phyloP scores from a whole-genome alignment of 2,888 invertebrate species.

The Lochmaea capreae region DNA sequence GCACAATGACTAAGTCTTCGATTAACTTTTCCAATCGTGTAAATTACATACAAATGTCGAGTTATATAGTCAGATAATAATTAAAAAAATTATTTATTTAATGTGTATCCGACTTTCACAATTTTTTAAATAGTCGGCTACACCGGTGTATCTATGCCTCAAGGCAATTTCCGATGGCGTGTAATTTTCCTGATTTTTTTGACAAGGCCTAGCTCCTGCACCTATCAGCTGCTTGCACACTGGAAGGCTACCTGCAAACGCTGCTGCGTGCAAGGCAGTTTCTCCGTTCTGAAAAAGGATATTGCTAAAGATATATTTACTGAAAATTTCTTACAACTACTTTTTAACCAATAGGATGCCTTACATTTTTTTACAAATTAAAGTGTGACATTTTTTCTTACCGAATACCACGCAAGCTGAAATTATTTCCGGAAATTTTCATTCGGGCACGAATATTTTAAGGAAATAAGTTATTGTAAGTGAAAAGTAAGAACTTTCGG shows the following conservation, averaged over 20 bases:
- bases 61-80: too few relatives aligned
- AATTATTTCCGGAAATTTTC: too few relatives aligned
- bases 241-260: slow-evolving; percentile 86
- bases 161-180: slow-evolving; percentile 76
- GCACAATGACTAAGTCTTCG: slow-evolving; percentile 34
- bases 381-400: too few relatives aligned
- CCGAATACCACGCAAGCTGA: too few relatives aligned
- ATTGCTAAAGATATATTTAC: neutral
- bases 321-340: too few relatives aligned
- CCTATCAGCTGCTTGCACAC: slow-evolving; percentile 82
- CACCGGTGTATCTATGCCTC: slow-evolving; percentile 68
- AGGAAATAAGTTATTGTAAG: too few relatives aligned
- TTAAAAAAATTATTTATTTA: neutral
- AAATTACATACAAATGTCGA: too few relatives aligned
- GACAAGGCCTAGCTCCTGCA: slow-evolving; percentile 75
- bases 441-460: too few relatives aligned
- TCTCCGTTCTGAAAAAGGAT: slow-evolving; percentile 83
- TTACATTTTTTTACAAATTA: too few relatives aligned
- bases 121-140: slow-evolving; percentile 70
- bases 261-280: slow-evolving; percentile 90
- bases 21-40: neutral
- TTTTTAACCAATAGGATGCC: too few relatives aligned
- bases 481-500: too few relatives aligned
- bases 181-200: slow-evolving; percentile 79
- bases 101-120: slow-evolving; percentile 38